These are phyloP conservation scores for Pan paniscus DNA, from an alignment of 2,113 vertebrate genomes.

Conservation along the genomic window DNA sequence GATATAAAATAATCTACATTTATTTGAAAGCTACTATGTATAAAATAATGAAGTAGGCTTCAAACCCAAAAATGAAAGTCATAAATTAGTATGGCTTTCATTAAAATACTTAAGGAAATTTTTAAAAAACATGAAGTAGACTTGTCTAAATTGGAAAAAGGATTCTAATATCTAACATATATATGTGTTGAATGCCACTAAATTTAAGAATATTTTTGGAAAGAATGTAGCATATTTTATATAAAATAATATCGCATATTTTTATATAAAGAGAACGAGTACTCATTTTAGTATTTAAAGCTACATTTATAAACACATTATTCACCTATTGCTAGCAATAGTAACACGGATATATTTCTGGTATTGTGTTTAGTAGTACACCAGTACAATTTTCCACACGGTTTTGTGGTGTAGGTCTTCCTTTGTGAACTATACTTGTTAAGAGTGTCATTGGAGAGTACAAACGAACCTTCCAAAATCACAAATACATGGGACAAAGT, in stretches of 20 bases:
- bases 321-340: background rate
- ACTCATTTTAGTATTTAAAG: constrained; percentile 25
- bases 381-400: background rate
- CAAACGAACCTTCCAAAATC: background rate
- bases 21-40: constrained; percentile 58
- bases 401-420: background rate
- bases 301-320: constrained; percentile 37
- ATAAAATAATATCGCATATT: background rate
- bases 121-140: constrained; percentile 35
- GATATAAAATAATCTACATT: constrained; percentile 54
- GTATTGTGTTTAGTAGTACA: background rate
- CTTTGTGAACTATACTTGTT: background rate
- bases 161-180: constrained; percentile 18
- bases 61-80: constrained; percentile 24
- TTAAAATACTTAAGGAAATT: constrained; percentile 45
- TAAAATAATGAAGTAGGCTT: constrained; percentile 66
- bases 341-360: background rate
- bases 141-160: constrained; percentile 21
- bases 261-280: constrained; percentile 48
- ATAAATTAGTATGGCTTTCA: constrained; percentile 44
- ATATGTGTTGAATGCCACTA: background rate
- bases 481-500: background rate
- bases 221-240: constrained; percentile 34
- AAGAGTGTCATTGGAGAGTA: background rate
- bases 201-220: constrained; percentile 51